Evolutionary conservation across 2,888 invertebrate genomes (phyloP), one percentile per base, ranked within the genome.

Genomic region (Drosophila rellima): DNA sequence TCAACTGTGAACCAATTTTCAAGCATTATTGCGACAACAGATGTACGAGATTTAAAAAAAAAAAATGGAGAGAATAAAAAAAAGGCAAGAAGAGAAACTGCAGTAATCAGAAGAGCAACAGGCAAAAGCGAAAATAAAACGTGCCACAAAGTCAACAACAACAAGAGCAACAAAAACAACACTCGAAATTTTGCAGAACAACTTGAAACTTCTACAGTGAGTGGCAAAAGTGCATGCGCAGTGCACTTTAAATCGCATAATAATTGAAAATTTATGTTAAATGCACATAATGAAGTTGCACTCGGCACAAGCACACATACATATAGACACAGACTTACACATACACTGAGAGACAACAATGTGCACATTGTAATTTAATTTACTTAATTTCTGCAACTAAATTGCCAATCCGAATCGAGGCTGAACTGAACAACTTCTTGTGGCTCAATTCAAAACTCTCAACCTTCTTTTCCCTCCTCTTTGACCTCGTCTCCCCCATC

Each of bases 191-290:
- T 4, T 78, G 84, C 84, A 87, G 56, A 68, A 56, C 44, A 68
- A 59, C 44, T 45, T 55, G 71, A 65, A 73, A 65, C 39, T 45
- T 26, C 37, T 47, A 74, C 78, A 78, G 84, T 83, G 82, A 60
- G 83, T 65, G 44, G 62, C 37, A 69, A 61, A 74, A 77, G 79
- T 79, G 72, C 66, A 71, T 63, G 63, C 26, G 20, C 47, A 86
- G 81, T 83, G 87, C 87, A 88, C 84, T 82, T 87, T 89, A 78
- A 83, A 89, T 88, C 83, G 89, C 83, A 89, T 84, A 82, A 88
- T 89, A 85, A 85, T 85, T 85, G 88, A 82, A 82, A 83, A 89
- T 89, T 77, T 78, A 82, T 82, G 74, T 78, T 89, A 80, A 85
- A 85, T 85, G 80, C 86, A 80, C 66, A 89, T 85, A 89, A 89